phyloP scores from a whole-genome alignment of 1,140 invertebrate species.

The Caenorhabditis elegans region DNA sequence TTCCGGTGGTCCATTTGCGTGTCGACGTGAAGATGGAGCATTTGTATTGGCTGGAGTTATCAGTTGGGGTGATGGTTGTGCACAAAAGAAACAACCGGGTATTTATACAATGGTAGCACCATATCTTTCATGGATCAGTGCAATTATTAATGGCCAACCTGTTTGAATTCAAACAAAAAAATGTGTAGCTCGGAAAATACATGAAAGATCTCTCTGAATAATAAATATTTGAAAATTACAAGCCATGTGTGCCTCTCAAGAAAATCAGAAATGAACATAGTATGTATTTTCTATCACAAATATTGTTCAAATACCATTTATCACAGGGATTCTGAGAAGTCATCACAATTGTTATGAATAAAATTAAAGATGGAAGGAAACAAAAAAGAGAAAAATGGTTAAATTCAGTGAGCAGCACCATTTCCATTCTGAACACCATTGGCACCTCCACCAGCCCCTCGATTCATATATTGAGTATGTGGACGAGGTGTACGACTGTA shows the following conservation, averaged over 20 bases:
- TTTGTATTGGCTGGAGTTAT: slow-evolving; percentile 45
- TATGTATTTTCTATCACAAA: no score
- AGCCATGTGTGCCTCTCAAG: no score
- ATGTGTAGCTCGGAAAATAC: no score
- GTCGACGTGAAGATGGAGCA: slow-evolving; percentile 21
- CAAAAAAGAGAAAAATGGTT: no score
- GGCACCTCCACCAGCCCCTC: not conserved
- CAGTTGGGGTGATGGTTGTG: slow-evolving; percentile 47
- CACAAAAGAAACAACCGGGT: slow-evolving; percentile 47
- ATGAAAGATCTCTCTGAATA: no score
- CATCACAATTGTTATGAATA: no score
- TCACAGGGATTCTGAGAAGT: no score
- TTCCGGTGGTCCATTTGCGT: slow-evolving; percentile 33
- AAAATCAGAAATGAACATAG: no score
- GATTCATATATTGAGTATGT: slow-evolving; percentile 16
- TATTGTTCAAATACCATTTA: no score
- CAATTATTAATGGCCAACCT: not conserved
- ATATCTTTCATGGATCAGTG: slow-evolving; percentile 45
- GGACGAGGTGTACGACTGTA: slow-evolving; percentile 21
- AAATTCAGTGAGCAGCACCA: no score
- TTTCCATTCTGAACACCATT: not conserved
- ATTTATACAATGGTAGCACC: slow-evolving; percentile 49
- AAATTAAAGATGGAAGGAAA: no score
- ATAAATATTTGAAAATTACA: no score
- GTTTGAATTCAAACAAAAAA: not conserved